Percentiles rank a stretch among this genome's conserved stretches.
phyloP scores from a whole-genome alignment of 1,140 invertebrate species.

The Tyrophagus putrescentiae region DNA sequence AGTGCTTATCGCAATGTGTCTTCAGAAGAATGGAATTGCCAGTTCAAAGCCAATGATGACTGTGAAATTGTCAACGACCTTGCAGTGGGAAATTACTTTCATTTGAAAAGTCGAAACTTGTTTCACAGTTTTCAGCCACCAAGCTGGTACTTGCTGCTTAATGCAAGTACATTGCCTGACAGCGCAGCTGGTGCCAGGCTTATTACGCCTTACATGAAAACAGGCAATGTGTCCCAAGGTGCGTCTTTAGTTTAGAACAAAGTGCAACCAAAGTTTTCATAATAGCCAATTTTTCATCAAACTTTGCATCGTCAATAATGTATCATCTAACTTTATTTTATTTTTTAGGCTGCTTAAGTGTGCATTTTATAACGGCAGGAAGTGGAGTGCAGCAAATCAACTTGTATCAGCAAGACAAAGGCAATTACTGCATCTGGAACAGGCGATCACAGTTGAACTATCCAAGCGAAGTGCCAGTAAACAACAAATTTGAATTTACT shows the following conservation, averaged over 20 bases:
- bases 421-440: background rate
- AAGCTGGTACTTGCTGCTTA: conserved; percentile 9
- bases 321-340: too few species aligned
- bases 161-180: background rate
- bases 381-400: background rate
- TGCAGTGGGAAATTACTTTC: background rate
- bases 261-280: too few species aligned
- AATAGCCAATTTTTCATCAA: background rate
- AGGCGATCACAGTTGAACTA: background rate
- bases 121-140: conserved; percentile 3
- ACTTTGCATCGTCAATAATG: background rate
- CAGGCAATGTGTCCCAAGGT: background rate
- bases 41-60: background rate
- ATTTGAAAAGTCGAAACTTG: background rate
- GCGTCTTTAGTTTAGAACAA: background rate
- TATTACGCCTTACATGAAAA: background rate
- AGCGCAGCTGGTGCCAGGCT: conserved; percentile 1
- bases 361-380: background rate
- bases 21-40: conserved; percentile 6
- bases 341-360: background rate
- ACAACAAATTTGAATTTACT: conserved; percentile 1
- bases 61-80: conserved; percentile 4
- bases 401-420: background rate
- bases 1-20: too few species aligned
- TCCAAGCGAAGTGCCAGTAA: background rate